Percentiles rank a stretch among this genome's conserved stretches.
Evolutionary conservation across 1,140 invertebrate genomes (phyloP).

Genomic region (Leptoteleia sp.): DNA sequence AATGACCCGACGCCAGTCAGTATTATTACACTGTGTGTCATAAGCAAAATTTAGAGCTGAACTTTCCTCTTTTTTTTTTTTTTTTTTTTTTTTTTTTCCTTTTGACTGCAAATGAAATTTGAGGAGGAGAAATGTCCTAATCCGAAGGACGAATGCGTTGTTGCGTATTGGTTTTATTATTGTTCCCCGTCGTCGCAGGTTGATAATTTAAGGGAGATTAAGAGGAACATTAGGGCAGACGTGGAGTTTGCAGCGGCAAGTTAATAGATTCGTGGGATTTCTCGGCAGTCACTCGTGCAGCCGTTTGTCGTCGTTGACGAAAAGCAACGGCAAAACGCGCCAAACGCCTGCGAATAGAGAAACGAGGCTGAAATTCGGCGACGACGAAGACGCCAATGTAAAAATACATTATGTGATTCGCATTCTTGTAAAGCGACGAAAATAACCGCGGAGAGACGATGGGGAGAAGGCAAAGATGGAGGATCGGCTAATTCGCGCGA

Average conservation of each 20-base stretch:
- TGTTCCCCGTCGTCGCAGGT: not conserved
- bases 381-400: slow-evolving; percentile 64
- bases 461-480: slow-evolving; percentile 45
- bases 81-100: too few species aligned
- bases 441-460: slow-evolving; percentile 67
- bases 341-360: slow-evolving; percentile 53
- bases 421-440: slow-evolving; percentile 74
- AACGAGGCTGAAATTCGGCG: slow-evolving; percentile 54
- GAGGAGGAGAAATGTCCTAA: not conserved
- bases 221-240: slow-evolving; percentile 2
- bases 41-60: too few species aligned
- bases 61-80: too few species aligned
- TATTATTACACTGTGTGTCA: too few species aligned
- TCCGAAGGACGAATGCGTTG: not conserved
- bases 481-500: slow-evolving; percentile 31
- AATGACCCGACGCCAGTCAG: slow-evolving; percentile 9
- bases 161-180: not conserved
- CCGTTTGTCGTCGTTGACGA: slow-evolving; percentile 52
- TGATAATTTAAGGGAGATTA: slow-evolving; percentile 27
- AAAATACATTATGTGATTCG: slow-evolving; percentile 72
- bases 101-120: not conserved
- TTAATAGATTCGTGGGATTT: slow-evolving; percentile 50
- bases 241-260: too few species aligned
- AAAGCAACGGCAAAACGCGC: slow-evolving; percentile 41
- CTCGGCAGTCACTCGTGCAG: slow-evolving; percentile 41